Percentiles rank a stretch among this genome's conserved stretches.
phyloP scores from a whole-genome alignment of 2,888 invertebrate species.

The Erpobdella octoculata region DNA sequence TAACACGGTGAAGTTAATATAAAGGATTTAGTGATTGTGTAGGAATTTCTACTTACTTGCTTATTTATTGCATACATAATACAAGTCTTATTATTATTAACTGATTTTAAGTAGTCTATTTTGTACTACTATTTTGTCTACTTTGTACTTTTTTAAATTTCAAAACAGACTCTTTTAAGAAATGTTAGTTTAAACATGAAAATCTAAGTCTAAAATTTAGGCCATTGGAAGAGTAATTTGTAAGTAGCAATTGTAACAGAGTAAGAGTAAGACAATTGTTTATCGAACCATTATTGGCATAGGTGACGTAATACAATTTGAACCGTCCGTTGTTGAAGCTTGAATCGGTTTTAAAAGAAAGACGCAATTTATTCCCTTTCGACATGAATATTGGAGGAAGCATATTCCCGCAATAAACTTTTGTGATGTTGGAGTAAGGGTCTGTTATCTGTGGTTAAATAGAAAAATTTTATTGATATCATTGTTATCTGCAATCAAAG shows the following conservation, averaged over 20 bases:
- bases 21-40: no score
- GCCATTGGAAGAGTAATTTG: background rate
- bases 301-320: constrained; percentile 3
- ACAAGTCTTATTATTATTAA: no score
- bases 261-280: background rate
- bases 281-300: background rate
- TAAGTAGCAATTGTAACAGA: background rate
- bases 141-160: no score
- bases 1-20: no score
- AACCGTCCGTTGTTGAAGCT: background rate
- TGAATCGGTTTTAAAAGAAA: background rate
- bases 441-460: background rate
- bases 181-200: no score
- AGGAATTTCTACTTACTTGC: no score
- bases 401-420: constrained; percentile 20
- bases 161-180: no score
- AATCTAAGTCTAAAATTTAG: no score
- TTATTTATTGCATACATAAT: no score
- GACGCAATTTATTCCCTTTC: background rate
- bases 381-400: constrained; percentile 25
- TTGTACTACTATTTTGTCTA: no score
- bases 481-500: background rate
- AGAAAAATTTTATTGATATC: background rate
- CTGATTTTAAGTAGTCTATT: no score
- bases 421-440: background rate